A percentile compares a stretch with the other conserved stretches of the same genome.
These are phyloP conservation scores for Pterocles gutturalis DNA, from an alignment of 2,113 vertebrate genomes.

Conservation along the genomic window DNA sequence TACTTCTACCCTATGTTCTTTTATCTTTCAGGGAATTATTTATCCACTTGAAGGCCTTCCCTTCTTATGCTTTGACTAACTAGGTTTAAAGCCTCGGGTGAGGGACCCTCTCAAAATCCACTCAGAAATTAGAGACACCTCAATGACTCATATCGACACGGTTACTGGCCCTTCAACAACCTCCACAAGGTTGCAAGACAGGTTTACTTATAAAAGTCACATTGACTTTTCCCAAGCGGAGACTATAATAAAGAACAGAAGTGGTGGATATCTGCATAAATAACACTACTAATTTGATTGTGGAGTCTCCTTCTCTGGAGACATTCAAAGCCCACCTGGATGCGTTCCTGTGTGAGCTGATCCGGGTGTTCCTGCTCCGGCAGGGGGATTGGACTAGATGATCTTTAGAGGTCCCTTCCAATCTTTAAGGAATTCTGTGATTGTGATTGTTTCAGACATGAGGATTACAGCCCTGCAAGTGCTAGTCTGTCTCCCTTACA, in stretches of 20 bases:
- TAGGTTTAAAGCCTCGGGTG: not conserved
- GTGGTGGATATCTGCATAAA: not conserved
- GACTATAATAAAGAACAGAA: not conserved
- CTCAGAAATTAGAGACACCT: not conserved
- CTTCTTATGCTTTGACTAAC: not conserved
- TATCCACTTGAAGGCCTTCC: not conserved
- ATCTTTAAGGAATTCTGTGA: no score
- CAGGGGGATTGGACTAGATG: no score
- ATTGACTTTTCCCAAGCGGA: not conserved
- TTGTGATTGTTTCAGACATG: not conserved
- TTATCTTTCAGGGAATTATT: not conserved
- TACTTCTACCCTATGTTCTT: not conserved
- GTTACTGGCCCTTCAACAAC: not conserved
- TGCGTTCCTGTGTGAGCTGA: no score
- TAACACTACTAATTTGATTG: not conserved
- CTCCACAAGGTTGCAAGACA: not conserved
- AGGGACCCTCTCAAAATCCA: not conserved
- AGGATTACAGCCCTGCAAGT: not conserved
- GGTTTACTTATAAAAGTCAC: not conserved
- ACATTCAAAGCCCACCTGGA: no score
- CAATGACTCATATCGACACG: not conserved
- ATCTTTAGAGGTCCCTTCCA: no score
- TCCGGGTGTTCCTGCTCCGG: no score
- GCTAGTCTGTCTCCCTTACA: not conserved
- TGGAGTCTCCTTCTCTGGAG: no score